Conservation (phyloP, 2,797 vertebrate species). For the Okamejei kenojei region DNA sequence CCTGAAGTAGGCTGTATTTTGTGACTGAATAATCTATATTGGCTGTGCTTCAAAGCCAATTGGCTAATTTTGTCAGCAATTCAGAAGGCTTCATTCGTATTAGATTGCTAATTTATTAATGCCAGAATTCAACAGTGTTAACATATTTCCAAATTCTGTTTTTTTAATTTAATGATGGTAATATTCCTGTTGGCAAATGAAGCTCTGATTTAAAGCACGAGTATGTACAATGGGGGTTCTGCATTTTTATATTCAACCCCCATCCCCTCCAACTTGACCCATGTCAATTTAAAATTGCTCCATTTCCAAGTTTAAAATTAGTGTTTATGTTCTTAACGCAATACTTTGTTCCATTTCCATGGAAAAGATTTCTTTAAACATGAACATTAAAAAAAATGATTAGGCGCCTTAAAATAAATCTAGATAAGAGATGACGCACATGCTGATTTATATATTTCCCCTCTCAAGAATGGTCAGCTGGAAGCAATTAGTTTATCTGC, state of each 20-base stretch:
- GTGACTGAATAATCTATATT: not conserved
- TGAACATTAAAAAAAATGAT: not conserved
- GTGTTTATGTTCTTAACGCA: not conserved
- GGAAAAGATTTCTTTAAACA: not conserved
- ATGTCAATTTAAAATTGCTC: not conserved
- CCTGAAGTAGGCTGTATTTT: not conserved
- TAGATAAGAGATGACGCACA: not conserved
- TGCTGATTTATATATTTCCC: not conserved
- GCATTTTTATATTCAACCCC: not conserved
- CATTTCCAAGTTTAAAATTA: not conserved
- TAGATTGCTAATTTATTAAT: not conserved
- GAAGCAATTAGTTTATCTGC: not conserved
- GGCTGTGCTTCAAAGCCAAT: conserved; percentile 1
- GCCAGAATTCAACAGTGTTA: conserved; percentile 1
- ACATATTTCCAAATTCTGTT: not conserved
- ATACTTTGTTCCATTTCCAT: not conserved
- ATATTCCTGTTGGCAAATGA: not conserved
- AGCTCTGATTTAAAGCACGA: not conserved
- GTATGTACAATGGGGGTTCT: no score
- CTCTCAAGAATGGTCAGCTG: not conserved
- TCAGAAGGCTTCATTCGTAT: not conserved
- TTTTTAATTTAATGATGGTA: not conserved
- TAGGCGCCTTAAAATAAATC: not conserved
- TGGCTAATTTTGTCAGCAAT: not conserved
- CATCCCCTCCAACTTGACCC: not conserved